Percentiles rank a stretch among this genome's conserved stretches.
Conservation (phyloP, 2,113 vertebrate species). For the Phyllostomus discolor region DNA sequence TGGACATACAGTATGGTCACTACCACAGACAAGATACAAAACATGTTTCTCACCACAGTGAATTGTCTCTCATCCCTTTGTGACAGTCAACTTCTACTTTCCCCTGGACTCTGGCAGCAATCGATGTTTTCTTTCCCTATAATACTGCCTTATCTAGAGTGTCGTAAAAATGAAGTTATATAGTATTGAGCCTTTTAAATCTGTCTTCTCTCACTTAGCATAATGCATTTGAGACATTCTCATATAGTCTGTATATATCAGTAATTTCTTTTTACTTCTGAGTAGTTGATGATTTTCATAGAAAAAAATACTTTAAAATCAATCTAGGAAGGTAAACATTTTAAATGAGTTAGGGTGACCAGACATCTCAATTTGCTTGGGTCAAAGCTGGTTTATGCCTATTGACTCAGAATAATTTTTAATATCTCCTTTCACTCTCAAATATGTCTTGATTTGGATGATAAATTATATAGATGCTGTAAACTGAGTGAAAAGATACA, state of each 20-base stretch:
- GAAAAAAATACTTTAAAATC: background rate
- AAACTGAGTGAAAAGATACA: background rate
- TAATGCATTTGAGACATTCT: background rate
- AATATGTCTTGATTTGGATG: background rate
- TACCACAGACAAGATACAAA: background rate
- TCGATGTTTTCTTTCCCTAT: background rate
- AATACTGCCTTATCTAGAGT: background rate
- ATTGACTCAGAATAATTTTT: background rate
- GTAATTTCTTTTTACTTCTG: background rate
- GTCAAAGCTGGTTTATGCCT: background rate
- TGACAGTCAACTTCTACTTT: background rate
- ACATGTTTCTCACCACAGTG: background rate
- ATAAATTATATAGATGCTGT: background rate
- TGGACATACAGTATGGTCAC: background rate
- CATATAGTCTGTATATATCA: background rate
- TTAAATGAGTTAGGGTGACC: background rate
- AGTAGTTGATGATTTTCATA: constrained; percentile 26
- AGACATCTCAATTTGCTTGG: background rate
- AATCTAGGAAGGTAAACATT: background rate
- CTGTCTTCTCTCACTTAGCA: constrained; percentile 15
- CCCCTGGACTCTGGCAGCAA: background rate
- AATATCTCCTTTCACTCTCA: background rate
- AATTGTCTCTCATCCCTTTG: background rate
- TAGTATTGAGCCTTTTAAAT: background rate
- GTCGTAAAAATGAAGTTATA: background rate